A percentile compares a stretch with the other conserved stretches of the same genome.
Conservation (phyloP, 2,888 invertebrate species). For the Glomeris marginata region DNA sequence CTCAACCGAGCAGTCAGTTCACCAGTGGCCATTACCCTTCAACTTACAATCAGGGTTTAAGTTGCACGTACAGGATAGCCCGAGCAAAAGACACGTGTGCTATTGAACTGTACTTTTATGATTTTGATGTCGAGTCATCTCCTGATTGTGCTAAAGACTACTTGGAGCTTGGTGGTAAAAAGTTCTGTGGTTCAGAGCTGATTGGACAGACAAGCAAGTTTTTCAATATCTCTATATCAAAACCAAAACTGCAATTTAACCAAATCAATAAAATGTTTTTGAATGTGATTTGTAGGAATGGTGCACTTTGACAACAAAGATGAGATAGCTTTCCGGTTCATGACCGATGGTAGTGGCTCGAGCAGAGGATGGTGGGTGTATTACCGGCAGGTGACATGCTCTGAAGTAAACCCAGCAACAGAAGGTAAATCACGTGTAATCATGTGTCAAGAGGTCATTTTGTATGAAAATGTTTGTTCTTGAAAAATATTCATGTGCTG, state of each 20-base stretch:
- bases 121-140: constrained; percentile 19
- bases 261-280: neutral
- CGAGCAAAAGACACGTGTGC: constrained; percentile 18
- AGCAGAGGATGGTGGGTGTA: constrained; percentile 19
- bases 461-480: too few relatives aligned
- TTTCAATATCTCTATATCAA: neutral
- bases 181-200: constrained; percentile 20
- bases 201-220: constrained; percentile 20
- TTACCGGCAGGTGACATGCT: constrained; percentile 20
- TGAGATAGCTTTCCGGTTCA: constrained; percentile 18
- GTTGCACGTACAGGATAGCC: constrained; percentile 19
- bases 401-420: constrained; percentile 8
- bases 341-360: constrained; percentile 16
- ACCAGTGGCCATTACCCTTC: constrained; percentile 19
- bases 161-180: constrained; percentile 17
- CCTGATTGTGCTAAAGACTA: constrained; percentile 18
- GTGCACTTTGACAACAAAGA: constrained; percentile 10
- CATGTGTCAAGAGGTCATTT: too few relatives aligned
- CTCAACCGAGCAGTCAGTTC: constrained; percentile 19
- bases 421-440: too few relatives aligned
- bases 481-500: too few relatives aligned
- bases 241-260: neutral
- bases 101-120: constrained; percentile 20
- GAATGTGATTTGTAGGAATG: constrained; percentile 7
- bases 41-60: constrained; percentile 17